A percentile compares a stretch with the other conserved stretches of the same genome.
These are phyloP conservation scores for Osmerus mordax DNA, from an alignment of 2,113 vertebrate genomes.

Conservation along the genomic window DNA sequence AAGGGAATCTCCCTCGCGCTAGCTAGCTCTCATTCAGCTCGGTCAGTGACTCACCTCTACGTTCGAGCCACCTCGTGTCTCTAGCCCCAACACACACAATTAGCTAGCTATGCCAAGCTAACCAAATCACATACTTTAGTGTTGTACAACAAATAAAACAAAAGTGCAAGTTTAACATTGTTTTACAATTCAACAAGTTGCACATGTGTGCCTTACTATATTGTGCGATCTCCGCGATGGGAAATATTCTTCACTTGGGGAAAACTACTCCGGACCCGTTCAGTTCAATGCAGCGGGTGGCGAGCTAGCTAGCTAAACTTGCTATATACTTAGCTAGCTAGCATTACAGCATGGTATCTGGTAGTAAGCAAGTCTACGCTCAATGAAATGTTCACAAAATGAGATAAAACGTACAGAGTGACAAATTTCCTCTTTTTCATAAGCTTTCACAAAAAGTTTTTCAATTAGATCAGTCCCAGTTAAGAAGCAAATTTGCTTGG, in stretches of 20 bases:
- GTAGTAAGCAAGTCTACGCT: slow-evolving; percentile 34
- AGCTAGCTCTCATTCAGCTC: slow-evolving; percentile 33
- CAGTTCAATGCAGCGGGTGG: slow-evolving; percentile 56
- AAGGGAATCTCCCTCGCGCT: slow-evolving; percentile 62
- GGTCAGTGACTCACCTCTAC: slow-evolving; percentile 74
- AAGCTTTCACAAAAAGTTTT: slow-evolving; percentile 8
- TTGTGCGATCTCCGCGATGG: neutral
- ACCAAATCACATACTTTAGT: slow-evolving; percentile 45
- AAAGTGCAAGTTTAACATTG: neutral
- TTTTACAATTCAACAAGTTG: slow-evolving; percentile 40
- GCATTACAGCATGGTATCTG: slow-evolving; percentile 48
- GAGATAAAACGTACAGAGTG: slow-evolving; percentile 16
- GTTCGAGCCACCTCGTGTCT: slow-evolving; percentile 77
- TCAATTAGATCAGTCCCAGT: slow-evolving; percentile 20
- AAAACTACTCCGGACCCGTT: slow-evolving; percentile 28
- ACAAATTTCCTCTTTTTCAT: neutral
- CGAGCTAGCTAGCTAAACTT: slow-evolving; percentile 64
- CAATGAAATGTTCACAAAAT: slow-evolving; percentile 55
- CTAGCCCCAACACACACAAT: slow-evolving; percentile 62
- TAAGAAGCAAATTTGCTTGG: slow-evolving; percentile 32
- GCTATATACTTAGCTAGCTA: slow-evolving; percentile 74
- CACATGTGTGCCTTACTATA: neutral
- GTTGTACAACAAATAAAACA: slow-evolving; percentile 19
- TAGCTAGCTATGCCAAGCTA: slow-evolving; percentile 56
- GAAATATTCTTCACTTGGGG: slow-evolving; percentile 56